Conservation (phyloP, 2,888 invertebrate genomes). For the Nysson spinosus region DNA sequence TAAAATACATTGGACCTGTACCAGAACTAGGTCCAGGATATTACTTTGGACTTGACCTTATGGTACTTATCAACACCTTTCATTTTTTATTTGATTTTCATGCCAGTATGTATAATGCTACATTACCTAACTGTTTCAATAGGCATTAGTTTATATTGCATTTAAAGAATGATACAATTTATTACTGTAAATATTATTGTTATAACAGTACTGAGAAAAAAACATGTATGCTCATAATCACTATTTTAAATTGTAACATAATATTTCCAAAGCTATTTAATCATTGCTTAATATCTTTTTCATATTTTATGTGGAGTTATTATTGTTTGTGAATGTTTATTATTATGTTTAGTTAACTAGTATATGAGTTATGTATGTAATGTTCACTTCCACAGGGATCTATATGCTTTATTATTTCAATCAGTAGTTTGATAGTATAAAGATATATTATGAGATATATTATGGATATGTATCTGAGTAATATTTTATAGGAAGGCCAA, state of each 20-base stretch:
- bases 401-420: background rate
- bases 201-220: no score
- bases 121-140: background rate
- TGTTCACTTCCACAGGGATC: background rate
- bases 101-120: slow-evolving; percentile 62
- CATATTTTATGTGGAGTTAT: background rate
- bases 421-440: background rate
- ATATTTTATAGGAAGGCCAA: slow-evolving; percentile 52
- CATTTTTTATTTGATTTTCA: no score
- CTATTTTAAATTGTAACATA: no score
- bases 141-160: background rate
- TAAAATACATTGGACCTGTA: slow-evolving; percentile 80
- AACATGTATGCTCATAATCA: no score
- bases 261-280: no score
- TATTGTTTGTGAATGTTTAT: background rate
- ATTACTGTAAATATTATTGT: no score
- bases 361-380: background rate
- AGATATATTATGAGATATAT: background rate
- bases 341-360: background rate
- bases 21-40: slow-evolving; percentile 79
- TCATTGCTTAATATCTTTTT: no score
- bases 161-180: background rate
- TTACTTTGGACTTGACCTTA: slow-evolving; percentile 80
- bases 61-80: no score
- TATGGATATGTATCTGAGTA: background rate